Evolutionary conservation across 2,113 vertebrate species (phyloP).

Genomic region (Rhizomys pruinosus): DNA sequence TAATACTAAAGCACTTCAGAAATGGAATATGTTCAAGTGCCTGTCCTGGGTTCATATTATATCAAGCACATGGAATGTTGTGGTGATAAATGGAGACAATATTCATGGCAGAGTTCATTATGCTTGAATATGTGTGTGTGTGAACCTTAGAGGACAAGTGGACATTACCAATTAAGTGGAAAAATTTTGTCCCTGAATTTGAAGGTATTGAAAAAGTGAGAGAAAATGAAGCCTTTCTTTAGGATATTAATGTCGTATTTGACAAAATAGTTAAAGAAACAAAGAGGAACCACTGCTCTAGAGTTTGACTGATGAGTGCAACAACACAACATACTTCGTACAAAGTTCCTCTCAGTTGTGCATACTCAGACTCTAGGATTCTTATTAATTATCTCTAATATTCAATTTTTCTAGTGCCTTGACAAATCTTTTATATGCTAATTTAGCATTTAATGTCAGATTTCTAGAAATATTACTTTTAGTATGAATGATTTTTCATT

Average conservation of each 20-base stretch:
- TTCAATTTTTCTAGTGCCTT: neutral
- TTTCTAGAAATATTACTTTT: conserved; percentile 14
- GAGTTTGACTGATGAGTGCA: neutral
- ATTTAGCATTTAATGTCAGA: neutral
- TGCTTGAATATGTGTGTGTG: neutral
- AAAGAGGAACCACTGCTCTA: neutral
- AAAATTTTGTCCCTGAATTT: neutral
- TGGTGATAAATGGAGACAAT: neutral
- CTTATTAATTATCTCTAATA: neutral
- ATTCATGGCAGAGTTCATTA: neutral
- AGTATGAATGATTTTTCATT: neutral
- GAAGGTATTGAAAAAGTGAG: neutral
- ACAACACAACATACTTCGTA: neutral
- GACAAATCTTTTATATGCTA: neutral
- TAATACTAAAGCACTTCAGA: neutral
- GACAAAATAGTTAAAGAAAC: neutral
- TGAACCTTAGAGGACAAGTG: neutral
- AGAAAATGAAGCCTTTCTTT: neutral
- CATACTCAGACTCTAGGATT: neutral
- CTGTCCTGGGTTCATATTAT: neutral
- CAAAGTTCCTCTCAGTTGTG: neutral
- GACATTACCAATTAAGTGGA: neutral
- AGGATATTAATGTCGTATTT: neutral
- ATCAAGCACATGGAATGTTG: neutral
- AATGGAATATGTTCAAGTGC: neutral